phyloP scores from a whole-genome alignment of 1,140 invertebrate species.

The Sinella curviseta region DNA sequence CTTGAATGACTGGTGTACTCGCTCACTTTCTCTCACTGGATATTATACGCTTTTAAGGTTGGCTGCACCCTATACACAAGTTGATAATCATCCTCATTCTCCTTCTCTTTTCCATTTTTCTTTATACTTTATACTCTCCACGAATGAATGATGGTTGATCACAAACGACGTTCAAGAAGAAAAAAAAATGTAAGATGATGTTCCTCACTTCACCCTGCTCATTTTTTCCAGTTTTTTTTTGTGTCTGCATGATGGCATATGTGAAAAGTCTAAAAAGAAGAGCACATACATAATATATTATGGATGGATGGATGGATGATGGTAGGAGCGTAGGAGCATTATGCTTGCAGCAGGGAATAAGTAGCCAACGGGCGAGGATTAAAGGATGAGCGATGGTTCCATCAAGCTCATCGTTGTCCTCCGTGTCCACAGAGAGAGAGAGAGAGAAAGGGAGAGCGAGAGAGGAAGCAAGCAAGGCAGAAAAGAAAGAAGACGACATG shows the following conservation, averaged over 20 bases:
- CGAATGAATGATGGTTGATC: conserved; percentile 12
- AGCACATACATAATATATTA: background rate
- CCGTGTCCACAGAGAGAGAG: background rate
- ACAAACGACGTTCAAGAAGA: background rate
- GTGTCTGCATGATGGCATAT: background rate
- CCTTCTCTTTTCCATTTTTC: background rate
- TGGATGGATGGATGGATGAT: background rate
- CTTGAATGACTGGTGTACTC: background rate
- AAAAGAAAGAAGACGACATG: background rate
- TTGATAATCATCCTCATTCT: background rate
- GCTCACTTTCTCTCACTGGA: background rate
- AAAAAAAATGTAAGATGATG: background rate
- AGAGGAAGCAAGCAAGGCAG: background rate
- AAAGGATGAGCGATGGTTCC: conserved; percentile 24
- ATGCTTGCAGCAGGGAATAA: background rate
- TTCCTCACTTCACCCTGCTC: too few relatives aligned
- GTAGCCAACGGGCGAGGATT: conserved; percentile 24
- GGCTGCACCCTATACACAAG: background rate
- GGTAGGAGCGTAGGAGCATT: too few relatives aligned
- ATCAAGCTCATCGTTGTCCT: background rate
- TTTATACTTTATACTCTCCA: background rate
- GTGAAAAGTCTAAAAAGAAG: too few relatives aligned
- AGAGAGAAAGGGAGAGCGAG: background rate
- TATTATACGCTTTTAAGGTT: background rate
- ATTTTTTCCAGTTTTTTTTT: background rate